phyloP scores from a whole-genome alignment of 2,797 vertebrate species.

The Salmo trutta region DNA sequence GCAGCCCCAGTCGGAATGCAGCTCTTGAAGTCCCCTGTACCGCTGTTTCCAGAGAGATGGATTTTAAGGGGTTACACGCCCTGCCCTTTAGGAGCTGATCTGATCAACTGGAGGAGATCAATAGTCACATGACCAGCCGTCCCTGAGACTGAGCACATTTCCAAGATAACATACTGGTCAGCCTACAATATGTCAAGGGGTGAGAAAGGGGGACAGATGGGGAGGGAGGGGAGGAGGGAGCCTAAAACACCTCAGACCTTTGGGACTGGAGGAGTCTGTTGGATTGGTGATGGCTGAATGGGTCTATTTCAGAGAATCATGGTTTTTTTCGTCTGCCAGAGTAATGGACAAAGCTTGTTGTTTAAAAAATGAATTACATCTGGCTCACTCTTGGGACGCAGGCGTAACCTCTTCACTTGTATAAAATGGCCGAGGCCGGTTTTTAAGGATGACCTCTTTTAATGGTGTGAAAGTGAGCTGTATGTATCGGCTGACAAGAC shows the following conservation, averaged over 20 bases:
- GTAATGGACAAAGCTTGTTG: conserved; percentile 44
- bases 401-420: conserved; percentile 28
- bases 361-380: conserved; percentile 37
- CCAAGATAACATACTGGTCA: conserved; percentile 60
- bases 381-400: conserved; percentile 16
- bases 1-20: conserved; percentile 38
- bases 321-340: conserved; percentile 32
- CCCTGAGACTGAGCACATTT: conserved; percentile 56
- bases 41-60: neutral
- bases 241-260: conserved; percentile 34
- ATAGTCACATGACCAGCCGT: conserved; percentile 57
- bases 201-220: conserved; percentile 8
- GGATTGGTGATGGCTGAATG: conserved; percentile 20
- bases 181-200: conserved; percentile 42
- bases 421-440: conserved; percentile 19
- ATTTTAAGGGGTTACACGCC: conserved; percentile 33
- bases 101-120: conserved; percentile 57
- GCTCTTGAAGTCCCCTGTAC: neutral
- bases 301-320: conserved; percentile 25
- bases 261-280: conserved; percentile 27
- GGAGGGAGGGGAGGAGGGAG: neutral
- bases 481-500: conserved; percentile 12
- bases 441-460: conserved; percentile 30
- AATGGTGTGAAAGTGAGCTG: conserved; percentile 15
- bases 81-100: conserved; percentile 52